Percentiles rank a stretch among this genome's conserved stretches.
Conservation (phyloP, 53 echinoderm and acorn worm species). For the Pentamera pediparva region DNA sequence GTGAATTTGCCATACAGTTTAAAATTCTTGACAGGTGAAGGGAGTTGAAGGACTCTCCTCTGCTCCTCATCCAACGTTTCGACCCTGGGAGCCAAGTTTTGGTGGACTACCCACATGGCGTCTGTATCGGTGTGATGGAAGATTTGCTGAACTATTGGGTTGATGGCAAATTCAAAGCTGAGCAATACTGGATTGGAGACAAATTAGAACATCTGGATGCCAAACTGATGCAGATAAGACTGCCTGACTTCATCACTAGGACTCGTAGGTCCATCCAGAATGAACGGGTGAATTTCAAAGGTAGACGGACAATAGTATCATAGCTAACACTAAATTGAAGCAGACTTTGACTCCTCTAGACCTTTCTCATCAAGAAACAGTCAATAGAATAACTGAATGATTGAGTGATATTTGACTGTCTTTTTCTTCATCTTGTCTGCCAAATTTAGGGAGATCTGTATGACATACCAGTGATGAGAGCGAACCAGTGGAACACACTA, state of each 20-base stretch:
- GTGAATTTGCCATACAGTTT: no score
- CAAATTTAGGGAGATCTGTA: no score
- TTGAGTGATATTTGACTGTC: no score
- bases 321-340: no score
- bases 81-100: slow-evolving; percentile 8
- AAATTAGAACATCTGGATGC: neutral
- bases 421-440: no score
- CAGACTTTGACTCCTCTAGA: no score
- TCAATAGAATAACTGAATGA: no score
- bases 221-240: neutral
- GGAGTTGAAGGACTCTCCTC: slow-evolving; percentile 1
- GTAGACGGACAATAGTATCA: no score
- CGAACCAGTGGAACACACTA: no score
- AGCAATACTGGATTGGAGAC: slow-evolving; percentile 1
- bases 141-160: neutral
- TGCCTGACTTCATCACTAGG: neutral
- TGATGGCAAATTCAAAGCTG: neutral
- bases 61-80: neutral
- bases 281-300: slow-evolving; percentile 5
- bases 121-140: neutral
- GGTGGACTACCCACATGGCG: slow-evolving; percentile 18
- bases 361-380: no score
- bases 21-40: neutral
- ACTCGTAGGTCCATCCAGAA: neutral
- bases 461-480: no score